Evolutionary conservation across 1,140 invertebrate species (phyloP), one percentile per base, ranked within the genome.

Genomic region (Triops cancriformis): DNA sequence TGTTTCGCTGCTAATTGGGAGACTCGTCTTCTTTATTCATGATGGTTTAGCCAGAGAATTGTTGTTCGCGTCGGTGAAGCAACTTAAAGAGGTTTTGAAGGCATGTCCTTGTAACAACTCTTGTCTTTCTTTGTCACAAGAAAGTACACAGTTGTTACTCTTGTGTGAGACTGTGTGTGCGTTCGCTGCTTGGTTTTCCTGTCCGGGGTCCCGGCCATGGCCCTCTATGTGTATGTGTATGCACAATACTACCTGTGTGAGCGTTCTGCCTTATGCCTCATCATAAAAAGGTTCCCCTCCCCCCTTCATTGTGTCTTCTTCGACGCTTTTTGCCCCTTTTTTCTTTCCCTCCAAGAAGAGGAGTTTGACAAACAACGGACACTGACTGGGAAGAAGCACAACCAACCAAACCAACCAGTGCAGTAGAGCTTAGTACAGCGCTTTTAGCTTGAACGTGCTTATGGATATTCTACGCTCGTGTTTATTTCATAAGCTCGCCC

Each of bases 391-490:
- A 64, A 64, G 51, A 64, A 64, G 51, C 10, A 23, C 23, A 64
- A 64, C 51, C 1, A 18, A 23, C 51, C 51, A 64, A 64, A 64
- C 51, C 1, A 18, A 23, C 51, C 51, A 64, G 18, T 64, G 18
- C 51, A 64, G 31, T 37, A 37, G 2, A 4, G 31, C 31, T 37
- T 18, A 64, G n/a, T 64, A 64, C 51, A 64, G 51, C 51, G 23
- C 51, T 64, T 64, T 64, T 23, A 64, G 51, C 51, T 64, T 64
- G 51, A 64, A 64, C 51, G 51, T 64, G 51, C 51, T 64, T 64
- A 64, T 64, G 51, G 51, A 64, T 64, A 23, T 64, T 64, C 51
- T 14, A 64, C 51, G 51, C 51, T 64, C 51, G 51, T 64, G 51
- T 64, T 64, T 18, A 23, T 64, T 64, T 64, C 51, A 64, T 9